Conservation (phyloP, 2,888 invertebrate species). For the Ochropacha duplaris region DNA sequence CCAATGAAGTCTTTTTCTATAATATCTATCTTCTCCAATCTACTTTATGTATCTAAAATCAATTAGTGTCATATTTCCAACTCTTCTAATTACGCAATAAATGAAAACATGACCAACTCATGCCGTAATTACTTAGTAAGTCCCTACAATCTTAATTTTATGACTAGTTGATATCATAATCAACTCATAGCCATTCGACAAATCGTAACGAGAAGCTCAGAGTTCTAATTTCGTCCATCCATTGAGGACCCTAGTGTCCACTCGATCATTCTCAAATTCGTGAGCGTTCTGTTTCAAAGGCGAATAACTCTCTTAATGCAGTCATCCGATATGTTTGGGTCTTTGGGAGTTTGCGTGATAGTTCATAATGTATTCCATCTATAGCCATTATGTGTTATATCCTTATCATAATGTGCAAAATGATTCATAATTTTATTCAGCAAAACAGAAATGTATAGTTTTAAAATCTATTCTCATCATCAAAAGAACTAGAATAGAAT, state of each 20-base stretch:
- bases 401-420: too few relatives aligned
- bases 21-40: neutral
- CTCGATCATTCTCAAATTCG: conserved; percentile 70
- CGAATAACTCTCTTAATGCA: conserved; percentile 32
- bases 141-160: neutral
- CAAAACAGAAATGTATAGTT: too few relatives aligned
- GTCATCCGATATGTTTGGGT: conserved; percentile 46
- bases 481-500: too few relatives aligned
- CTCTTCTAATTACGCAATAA: neutral
- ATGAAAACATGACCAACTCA: neutral
- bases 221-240: conserved; percentile 50
- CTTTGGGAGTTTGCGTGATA: neutral
- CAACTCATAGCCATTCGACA: neutral
- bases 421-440: too few relatives aligned
- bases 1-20: neutral
- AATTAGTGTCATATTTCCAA: neutral
- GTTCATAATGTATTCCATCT: neutral
- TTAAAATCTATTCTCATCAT: too few relatives aligned
- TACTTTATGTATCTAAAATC: neutral
- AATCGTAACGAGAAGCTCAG: conserved; percentile 45
- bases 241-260: conserved; percentile 56
- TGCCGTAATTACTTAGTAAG: neutral
- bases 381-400: neutral
- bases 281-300: conserved; percentile 66
- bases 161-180: neutral